phyloP scores from a whole-genome alignment of 1,140 invertebrate species.

The Holotrichia oblita region DNA sequence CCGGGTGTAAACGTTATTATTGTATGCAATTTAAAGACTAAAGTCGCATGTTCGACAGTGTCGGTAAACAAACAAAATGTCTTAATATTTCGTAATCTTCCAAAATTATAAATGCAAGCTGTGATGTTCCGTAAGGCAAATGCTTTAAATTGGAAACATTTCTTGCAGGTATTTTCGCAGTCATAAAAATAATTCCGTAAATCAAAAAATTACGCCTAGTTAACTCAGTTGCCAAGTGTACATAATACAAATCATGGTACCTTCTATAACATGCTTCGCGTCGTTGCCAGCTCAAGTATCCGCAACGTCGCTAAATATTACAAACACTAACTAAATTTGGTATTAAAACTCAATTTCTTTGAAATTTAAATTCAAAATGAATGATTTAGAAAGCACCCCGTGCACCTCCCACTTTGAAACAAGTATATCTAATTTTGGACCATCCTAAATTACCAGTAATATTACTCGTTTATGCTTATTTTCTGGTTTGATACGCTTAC shows the following conservation, averaged over 20 bases:
- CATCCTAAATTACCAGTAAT: conserved; percentile 32
- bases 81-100: conserved; percentile 49
- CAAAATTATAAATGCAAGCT: conserved; percentile 6
- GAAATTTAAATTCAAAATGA: conserved; percentile 7
- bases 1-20: conserved; percentile 40
- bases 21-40: conserved; percentile 47
- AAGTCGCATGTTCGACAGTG: conserved; percentile 49
- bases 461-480: not conserved
- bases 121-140: not conserved
- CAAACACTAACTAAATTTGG: conserved; percentile 58
- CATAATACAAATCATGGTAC: conserved; percentile 47
- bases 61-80: conserved; percentile 59
- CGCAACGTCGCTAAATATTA: conserved; percentile 59
- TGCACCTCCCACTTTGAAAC: conserved; percentile 52
- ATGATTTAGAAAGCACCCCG: conserved; percentile 29
- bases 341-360: conserved; percentile 47
- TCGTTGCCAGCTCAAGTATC: conserved; percentile 60
- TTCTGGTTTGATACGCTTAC: not conserved
- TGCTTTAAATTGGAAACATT: not conserved
- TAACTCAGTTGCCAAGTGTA: conserved; percentile 45
- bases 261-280: conserved; percentile 58
- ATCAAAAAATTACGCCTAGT: conserved; percentile 39
- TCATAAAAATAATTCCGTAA: conserved; percentile 19
- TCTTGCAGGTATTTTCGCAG: not conserved
- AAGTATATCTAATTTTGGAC: conserved; percentile 56